Evolutionary conservation across 2,888 invertebrate genomes (phyloP), one percentile per base, ranked within the genome.

Genomic region (Dione juno): DNA sequence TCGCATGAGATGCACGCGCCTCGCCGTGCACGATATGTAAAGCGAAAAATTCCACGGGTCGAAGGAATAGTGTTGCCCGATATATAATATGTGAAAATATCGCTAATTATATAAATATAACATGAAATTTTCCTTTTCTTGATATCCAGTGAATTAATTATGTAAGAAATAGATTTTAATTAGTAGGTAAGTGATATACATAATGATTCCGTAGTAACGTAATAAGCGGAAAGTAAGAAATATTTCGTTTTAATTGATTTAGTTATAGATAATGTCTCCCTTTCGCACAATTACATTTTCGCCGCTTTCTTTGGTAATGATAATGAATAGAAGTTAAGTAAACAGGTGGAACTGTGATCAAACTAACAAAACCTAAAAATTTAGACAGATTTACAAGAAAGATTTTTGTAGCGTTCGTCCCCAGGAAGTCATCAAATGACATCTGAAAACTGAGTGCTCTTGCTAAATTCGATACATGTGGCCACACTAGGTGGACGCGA

Each of bases 401-500:
- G 19, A 5, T 11, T 19, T 19, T 1, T 50, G 35, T 8, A 8
- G 37, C 9, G 16, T 1, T 14, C 10, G 28, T 59, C 28, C 43
- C 11, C 21, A 59, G 63, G 45, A 14, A 40, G 40, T 64, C 64
- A 64, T 64, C 40, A 52, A 64, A 40, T 64, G 14, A 52, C 50
- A 52, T 37, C 19, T 50, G 48, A 50, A 64, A 64, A 48, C 14
- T 35, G 40, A 48, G 37, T 50, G 6, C 50, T 52, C 50, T 37
- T 13, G 64, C 9, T 37, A 64, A 64, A 52, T 19, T 37, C 64
- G 50, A 78, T 77, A 76, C 86, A 64, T 64, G 19, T 64, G 50
- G 64, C 64, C 37, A 64, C 86, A 77, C 72, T 82, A 82, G 80
- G 77, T 78, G 69, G 69, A 71, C 69, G 71, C 86, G 90, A 90